Evolutionary conservation across 2,888 invertebrate species (phyloP), one percentile per base, ranked within the genome.

Genomic region (Dusona sp.): DNA sequence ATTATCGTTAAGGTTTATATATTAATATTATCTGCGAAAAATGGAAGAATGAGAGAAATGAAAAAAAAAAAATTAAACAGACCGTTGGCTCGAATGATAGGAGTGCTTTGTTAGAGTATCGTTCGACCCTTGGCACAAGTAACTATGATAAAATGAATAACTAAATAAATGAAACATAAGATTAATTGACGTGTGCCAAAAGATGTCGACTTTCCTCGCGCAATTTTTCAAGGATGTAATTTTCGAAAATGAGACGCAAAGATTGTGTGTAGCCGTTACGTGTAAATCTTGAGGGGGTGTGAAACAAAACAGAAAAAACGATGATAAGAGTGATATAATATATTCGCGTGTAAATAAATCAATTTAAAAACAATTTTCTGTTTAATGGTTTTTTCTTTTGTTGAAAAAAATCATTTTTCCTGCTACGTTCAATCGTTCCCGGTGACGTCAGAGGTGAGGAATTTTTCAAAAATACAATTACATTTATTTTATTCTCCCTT

Each of bases 291-390:
- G 90, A 92, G 90, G 90, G 90, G 91, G 51, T 73, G 57, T 93
- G 90, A 92, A n/a, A n/a, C n/a, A n/a, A n/a, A n/a, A 91, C 70
- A 85, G 91, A 33, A 91, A 16, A 57, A 61, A 61, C 29, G 61
- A 29, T 61, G 88, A 92, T 91, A 90, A 92, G 91, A 92, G 92
- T 93, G 93, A 93, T 92, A 91, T 93, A 93, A 93, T 93, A 94
- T 94, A 94, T 94, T 93, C 93, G 92, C 92, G 92, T 94, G 94
- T 94, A 94, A 94, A 94, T 94, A 94, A 94, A 93, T 84, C 73
- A 92, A 91, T 90, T 92, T 93, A 91, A 91, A 90, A 81, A 89
- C 89, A 91, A 83, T 85, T 67, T 36, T 57, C 25, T n/a, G 22
- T 74, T 45, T 29, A 19, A 54, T 22, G 4, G 54, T 51, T 64